phyloP scores from a whole-genome alignment of 2,888 invertebrate species.

The Argyresthia albistria region DNA sequence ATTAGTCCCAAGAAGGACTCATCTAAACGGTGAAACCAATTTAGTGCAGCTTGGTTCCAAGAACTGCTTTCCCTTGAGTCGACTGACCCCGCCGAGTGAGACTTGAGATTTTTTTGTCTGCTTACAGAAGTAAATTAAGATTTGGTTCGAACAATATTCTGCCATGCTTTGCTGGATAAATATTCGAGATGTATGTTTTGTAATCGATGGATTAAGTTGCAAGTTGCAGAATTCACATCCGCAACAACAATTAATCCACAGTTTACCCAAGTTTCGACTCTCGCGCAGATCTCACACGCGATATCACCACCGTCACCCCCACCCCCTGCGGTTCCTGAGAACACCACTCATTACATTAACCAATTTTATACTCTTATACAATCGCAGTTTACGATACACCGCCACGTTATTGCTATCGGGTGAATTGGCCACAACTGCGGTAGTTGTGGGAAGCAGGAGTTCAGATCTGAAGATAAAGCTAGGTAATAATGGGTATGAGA shows the following conservation, averaged over 20 bases:
- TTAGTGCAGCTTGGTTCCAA: too few relatives aligned
- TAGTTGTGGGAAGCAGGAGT: constrained; percentile 42
- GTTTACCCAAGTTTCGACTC: neutral
- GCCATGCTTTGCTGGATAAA: too few relatives aligned
- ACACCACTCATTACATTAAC: constrained; percentile 46
- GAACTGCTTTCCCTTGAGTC: too few relatives aligned
- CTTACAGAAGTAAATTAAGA: too few relatives aligned
- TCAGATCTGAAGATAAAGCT: neutral
- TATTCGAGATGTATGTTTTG: too few relatives aligned
- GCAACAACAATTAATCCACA: neutral
- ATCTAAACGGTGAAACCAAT: too few relatives aligned
- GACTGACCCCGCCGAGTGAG: too few relatives aligned
- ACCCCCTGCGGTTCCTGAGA: constrained; percentile 49
- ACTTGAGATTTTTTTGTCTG: too few relatives aligned
- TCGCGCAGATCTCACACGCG: constrained; percentile 14
- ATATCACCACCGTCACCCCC: constrained; percentile 32
- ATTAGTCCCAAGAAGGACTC: too few relatives aligned
- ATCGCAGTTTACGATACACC: constrained; percentile 28
- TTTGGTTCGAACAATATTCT: too few relatives aligned
- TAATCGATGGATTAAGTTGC: neutral
- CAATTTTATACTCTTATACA: constrained; percentile 14
- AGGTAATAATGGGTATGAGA: neutral
- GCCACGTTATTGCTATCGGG: constrained; percentile 30
- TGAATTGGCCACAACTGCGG: constrained; percentile 25
- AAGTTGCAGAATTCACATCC: neutral